These are phyloP conservation scores for Cantharis rustica DNA, from an alignment of 2,888 invertebrate genomes.

Conservation along the genomic window DNA sequence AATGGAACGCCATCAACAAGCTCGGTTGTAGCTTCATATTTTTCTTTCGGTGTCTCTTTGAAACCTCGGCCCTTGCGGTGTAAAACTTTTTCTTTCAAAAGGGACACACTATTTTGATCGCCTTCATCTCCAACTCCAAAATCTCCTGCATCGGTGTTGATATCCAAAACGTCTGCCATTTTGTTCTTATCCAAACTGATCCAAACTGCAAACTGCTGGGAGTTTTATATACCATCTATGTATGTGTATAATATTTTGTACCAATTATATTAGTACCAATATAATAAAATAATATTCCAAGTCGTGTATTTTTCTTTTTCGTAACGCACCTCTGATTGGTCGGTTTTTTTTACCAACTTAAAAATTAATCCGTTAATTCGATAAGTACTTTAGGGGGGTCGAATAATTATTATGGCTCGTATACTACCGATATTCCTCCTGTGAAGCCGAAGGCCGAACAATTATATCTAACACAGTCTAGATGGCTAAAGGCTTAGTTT, in stretches of 20 bases:
- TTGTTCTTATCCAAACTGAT: slow-evolving; percentile 24
- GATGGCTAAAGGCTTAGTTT: too few relatives aligned
- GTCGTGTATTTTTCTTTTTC: too few relatives aligned
- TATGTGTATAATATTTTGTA: not conserved
- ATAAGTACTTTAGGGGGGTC: too few relatives aligned
- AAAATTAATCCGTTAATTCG: too few relatives aligned
- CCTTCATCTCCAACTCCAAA: slow-evolving; percentile 96
- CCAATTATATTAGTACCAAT: too few relatives aligned
- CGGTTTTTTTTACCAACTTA: too few relatives aligned
- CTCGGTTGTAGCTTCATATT: slow-evolving; percentile 57
- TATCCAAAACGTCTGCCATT: slow-evolving; percentile 92
- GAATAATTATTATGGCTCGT: too few relatives aligned
- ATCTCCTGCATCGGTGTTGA: slow-evolving; percentile 86
- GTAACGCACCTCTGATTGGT: too few relatives aligned
- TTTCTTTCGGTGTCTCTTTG: slow-evolving; percentile 63
- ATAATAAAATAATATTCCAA: too few relatives aligned
- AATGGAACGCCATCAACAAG: slow-evolving; percentile 54
- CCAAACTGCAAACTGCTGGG: not conserved
- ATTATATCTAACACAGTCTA: too few relatives aligned
- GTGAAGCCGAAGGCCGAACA: too few relatives aligned
- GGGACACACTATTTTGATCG: slow-evolving; percentile 60
- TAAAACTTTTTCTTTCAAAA: slow-evolving; percentile 87
- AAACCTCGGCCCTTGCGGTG: slow-evolving; percentile 96
- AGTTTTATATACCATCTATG: not conserved
- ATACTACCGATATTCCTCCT: too few relatives aligned